A percentile compares a stretch with the other conserved stretches of the same genome.
Evolutionary conservation across 2,888 invertebrate species (phyloP).

Genomic region (Zele albiditarsus): DNA sequence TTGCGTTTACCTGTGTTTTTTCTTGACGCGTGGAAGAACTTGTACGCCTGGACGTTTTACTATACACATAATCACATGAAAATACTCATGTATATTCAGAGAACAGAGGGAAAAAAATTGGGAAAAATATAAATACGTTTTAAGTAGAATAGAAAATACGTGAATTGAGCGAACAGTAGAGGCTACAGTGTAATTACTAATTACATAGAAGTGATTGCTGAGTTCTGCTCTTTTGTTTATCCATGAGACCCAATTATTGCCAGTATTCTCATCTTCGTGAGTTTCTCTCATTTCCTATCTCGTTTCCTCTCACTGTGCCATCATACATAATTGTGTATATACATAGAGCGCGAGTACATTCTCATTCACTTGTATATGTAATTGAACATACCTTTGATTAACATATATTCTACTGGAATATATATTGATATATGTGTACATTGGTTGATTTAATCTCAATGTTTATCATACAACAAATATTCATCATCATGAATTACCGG

Average conservation of each 20-base stretch:
- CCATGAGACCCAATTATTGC: neutral
- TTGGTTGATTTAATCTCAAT: slow-evolving; percentile 11
- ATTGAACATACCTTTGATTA: neutral
- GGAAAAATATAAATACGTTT: neutral
- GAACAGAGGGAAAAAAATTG: neutral
- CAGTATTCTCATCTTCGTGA: neutral
- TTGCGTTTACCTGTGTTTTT: too few relatives aligned
- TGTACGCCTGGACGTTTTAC: too few relatives aligned
- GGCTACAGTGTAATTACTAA: slow-evolving; percentile 12
- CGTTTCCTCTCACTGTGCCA: neutral
- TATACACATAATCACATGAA: too few relatives aligned
- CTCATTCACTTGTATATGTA: neutral
- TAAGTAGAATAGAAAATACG: neutral
- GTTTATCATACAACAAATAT: slow-evolving; percentile 22
- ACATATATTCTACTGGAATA: neutral
- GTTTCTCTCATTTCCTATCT: neutral
- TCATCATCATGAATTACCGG: slow-evolving; percentile 24
- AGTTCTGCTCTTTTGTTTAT: slow-evolving; percentile 12
- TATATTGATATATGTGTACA: neutral
- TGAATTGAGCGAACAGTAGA: slow-evolving; percentile 9
- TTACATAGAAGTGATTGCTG: slow-evolving; percentile 1
- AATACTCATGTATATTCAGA: neutral
- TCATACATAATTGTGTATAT: neutral
- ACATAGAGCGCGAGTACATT: neutral
- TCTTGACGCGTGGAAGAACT: too few relatives aligned